Conservation (phyloP, 2,888 invertebrate genomes). For the Eupithecia subumbrata region DNA sequence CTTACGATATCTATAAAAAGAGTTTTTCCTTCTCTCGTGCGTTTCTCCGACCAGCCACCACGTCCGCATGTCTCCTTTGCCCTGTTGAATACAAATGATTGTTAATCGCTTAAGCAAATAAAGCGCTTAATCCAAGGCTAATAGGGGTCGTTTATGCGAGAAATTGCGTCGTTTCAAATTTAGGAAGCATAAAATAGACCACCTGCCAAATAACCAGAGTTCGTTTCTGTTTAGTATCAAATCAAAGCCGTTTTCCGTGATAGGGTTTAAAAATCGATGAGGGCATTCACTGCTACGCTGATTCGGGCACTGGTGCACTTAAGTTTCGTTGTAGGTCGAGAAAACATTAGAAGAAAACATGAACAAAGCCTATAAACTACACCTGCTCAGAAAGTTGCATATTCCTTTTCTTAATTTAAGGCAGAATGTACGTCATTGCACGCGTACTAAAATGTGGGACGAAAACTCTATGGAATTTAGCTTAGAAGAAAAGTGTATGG, state of each 20-base stretch:
- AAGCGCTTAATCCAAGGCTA: background rate
- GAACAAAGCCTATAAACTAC: too few relatives aligned
- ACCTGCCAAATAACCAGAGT: background rate
- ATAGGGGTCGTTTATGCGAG: background rate
- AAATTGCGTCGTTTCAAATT: background rate
- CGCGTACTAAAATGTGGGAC: too few relatives aligned
- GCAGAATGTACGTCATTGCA: too few relatives aligned
- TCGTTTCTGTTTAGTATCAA: background rate
- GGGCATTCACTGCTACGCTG: background rate
- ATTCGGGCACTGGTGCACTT: background rate
- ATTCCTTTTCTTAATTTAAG: too few relatives aligned
- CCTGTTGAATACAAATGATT: slow-evolving; percentile 69
- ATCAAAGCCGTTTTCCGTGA: background rate
- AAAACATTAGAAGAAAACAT: background rate
- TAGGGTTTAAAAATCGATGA: background rate
- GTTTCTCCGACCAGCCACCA: slow-evolving; percentile 89
- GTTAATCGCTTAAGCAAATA: background rate
- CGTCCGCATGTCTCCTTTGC: slow-evolving; percentile 90
- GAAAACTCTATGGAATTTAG: too few relatives aligned
- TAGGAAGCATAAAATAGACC: background rate
- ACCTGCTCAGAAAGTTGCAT: too few relatives aligned
- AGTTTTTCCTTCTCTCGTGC: slow-evolving; percentile 69
- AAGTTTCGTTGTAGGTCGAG: background rate
- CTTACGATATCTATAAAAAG: slow-evolving; percentile 69
- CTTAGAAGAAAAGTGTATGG: too few relatives aligned